These are phyloP conservation scores for Geotrupes spiniger DNA, from an alignment of 2,888 invertebrate species.

Conservation along the genomic window DNA sequence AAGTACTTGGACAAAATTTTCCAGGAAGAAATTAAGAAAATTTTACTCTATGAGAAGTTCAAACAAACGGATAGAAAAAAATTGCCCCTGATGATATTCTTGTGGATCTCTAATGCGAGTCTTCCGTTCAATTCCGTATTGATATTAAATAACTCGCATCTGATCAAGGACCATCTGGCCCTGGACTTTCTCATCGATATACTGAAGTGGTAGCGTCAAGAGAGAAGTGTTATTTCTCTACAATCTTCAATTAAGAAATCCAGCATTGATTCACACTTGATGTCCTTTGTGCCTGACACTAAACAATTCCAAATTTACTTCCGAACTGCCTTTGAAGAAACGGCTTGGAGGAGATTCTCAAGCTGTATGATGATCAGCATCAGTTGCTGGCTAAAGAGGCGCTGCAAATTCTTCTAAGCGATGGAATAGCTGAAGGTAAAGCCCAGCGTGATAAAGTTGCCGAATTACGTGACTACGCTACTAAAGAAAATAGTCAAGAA, in stretches of 20 bases:
- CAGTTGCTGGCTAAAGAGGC: constrained; percentile 82
- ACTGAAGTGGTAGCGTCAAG: constrained; percentile 86
- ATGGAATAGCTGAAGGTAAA: constrained; percentile 84
- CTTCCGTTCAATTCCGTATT: constrained; percentile 85
- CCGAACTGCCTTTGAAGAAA: constrained; percentile 57
- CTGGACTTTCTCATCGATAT: constrained; percentile 92
- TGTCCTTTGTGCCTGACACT: constrained; percentile 93
- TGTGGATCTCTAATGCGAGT: constrained; percentile 91
- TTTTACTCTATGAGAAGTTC: constrained; percentile 92
- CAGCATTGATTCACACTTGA: constrained; percentile 71
- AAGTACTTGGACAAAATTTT: constrained; percentile 99
- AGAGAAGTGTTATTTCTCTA: constrained; percentile 82
- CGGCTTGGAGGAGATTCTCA: constrained; percentile 55
- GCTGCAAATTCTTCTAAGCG: constrained; percentile 70
- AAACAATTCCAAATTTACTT: constrained; percentile 90
- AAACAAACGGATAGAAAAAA: constrained; percentile 84
- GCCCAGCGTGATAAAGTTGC: constrained; percentile 80
- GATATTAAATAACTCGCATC: constrained; percentile 87
- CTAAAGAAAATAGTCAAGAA: constrained; percentile 80
- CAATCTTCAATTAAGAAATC: constrained; percentile 85
- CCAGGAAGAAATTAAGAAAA: constrained; percentile 94
- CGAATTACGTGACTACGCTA: constrained; percentile 83
- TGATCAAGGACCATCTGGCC: constrained; percentile 90
- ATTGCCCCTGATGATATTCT: constrained; percentile 89
- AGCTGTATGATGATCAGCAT: constrained; percentile 78